Evolutionary conservation across 2,888 invertebrate species (phyloP).

Genomic region (Keiferia lycopersicella): DNA sequence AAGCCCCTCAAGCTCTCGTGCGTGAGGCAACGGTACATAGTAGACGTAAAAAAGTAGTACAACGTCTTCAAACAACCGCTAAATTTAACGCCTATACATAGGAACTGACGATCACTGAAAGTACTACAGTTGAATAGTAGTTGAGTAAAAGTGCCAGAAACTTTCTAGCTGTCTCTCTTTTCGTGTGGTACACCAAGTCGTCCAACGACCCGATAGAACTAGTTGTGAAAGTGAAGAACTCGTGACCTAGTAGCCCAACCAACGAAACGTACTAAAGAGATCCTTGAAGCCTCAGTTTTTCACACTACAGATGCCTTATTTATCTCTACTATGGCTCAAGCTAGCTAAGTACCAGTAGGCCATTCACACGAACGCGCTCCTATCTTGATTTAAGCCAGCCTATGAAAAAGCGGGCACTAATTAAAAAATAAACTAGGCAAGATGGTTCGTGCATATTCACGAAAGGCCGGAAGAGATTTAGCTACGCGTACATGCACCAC

Average conservation of each 20-base stretch:
- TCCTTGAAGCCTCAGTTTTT: too few relatives aligned
- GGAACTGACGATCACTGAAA: too few relatives aligned
- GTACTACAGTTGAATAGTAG: too few relatives aligned
- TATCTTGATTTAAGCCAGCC: constrained; percentile 76
- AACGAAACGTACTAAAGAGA: too few relatives aligned
- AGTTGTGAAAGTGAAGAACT: too few relatives aligned
- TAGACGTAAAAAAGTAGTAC: not conserved
- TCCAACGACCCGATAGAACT: too few relatives aligned
- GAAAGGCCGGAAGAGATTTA: constrained; percentile 55
- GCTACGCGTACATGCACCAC: constrained; percentile 47
- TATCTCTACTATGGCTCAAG: constrained; percentile 62
- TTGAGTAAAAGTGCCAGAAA: too few relatives aligned
- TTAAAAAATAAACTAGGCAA: constrained; percentile 78
- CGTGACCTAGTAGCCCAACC: too few relatives aligned
- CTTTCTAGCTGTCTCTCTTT: too few relatives aligned
- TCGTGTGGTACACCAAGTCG: too few relatives aligned
- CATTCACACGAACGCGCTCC: constrained; percentile 74
- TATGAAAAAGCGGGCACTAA: constrained; percentile 78
- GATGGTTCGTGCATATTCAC: constrained; percentile 70
- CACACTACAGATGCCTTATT: not conserved
- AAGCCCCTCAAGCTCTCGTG: constrained; percentile 56
- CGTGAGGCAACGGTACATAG: constrained; percentile 63
- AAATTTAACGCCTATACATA: too few relatives aligned
- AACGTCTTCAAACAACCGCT: not conserved
- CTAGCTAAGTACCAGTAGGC: constrained; percentile 56